phyloP scores from a whole-genome alignment of 2,113 vertebrate genomes.

The Hippopotamus amphibius region DNA sequence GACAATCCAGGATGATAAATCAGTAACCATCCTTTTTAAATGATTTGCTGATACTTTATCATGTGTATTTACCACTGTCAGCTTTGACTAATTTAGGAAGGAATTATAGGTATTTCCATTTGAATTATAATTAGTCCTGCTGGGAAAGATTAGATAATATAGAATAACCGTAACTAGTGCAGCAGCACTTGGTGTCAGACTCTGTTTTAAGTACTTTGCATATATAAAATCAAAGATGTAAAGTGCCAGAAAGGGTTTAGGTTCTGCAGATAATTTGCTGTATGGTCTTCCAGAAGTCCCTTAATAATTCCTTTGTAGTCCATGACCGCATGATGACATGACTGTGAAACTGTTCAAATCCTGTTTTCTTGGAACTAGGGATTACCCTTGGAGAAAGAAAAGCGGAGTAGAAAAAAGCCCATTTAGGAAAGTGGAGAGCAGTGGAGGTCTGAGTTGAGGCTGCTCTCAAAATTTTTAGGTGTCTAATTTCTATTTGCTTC shows the following conservation, averaged over 20 bases:
- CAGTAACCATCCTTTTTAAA: background rate
- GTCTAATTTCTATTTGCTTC: conserved; percentile 28
- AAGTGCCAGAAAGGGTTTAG: background rate
- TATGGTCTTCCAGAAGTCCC: background rate
- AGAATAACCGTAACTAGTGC: background rate
- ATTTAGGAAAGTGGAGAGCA: background rate
- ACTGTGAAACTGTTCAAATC: background rate
- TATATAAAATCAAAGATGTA: background rate
- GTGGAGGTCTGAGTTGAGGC: background rate
- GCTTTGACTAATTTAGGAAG: background rate
- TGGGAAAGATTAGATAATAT: background rate
- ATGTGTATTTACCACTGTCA: background rate
- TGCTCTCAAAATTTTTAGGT: background rate
- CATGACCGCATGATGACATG: background rate
- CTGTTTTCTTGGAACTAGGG: background rate
- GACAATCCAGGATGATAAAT: background rate
- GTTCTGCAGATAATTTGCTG: background rate
- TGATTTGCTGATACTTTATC: background rate
- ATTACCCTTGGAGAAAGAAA: conserved; percentile 33
- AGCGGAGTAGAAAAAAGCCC: background rate
- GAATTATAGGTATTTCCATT: background rate
- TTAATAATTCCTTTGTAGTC: background rate
- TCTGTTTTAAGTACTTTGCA: conserved; percentile 9
- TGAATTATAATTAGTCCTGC: background rate
- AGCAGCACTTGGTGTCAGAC: background rate